Evolutionary conservation across 2,113 vertebrate genomes (phyloP).

Genomic region (Leucopternis melanops): DNA sequence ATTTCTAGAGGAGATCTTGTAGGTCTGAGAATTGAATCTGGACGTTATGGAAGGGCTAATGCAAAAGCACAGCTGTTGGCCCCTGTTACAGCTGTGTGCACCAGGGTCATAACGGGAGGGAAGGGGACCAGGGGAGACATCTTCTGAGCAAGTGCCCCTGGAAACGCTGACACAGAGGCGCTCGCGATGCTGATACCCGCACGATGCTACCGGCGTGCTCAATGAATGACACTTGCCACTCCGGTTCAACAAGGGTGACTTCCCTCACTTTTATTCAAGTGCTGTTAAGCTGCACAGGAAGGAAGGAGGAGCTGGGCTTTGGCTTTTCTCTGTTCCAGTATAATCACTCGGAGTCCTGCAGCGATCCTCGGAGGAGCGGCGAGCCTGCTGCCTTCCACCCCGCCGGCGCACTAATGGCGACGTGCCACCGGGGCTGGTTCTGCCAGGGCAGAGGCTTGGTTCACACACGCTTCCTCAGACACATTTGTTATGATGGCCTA

Average conservation of each 20-base stretch:
- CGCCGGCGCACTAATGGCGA: fast-evolving
- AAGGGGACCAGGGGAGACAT: not conserved
- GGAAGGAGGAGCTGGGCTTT: not conserved
- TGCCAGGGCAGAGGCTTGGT: not conserved
- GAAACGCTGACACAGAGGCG: not conserved
- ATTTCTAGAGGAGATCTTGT: not conserved
- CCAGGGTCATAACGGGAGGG: not conserved
- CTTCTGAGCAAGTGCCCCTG: not conserved
- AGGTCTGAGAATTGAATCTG: not conserved
- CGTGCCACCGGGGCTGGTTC: not conserved
- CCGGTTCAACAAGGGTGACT: not conserved
- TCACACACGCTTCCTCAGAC: not conserved
- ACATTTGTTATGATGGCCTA: not conserved
- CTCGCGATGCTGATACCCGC: fast-evolving
- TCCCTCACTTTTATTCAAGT: not conserved
- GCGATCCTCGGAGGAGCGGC: not conserved
- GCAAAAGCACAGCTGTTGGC: not conserved
- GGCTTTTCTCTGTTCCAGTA: not conserved
- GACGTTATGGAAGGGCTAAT: not conserved
- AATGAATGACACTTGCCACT: fast-evolving
- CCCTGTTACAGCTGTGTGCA: not conserved
- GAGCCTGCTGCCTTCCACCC: not conserved
- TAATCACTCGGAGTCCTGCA: not conserved
- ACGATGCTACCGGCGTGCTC: not conserved
- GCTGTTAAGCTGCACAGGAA: not conserved